Base-by-base conservation (phyloP, 2,797 vertebrate species). In the Benthosema pterotum region DNA sequence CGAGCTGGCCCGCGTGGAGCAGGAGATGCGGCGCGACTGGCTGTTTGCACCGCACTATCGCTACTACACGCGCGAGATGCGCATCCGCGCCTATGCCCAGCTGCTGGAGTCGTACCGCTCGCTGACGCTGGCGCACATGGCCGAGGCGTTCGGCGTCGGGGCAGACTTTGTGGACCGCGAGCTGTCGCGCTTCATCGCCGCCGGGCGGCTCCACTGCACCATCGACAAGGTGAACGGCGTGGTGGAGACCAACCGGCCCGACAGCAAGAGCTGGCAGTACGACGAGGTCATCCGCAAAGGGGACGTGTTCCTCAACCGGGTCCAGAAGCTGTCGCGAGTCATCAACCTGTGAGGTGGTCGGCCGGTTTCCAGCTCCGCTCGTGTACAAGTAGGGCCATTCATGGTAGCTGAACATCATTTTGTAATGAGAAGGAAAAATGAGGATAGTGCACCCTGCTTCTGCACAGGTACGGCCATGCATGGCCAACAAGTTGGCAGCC, bases 181-280 rank as follows among this genome's bases (percentile, higher is more conserved):
- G 79, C 93, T 99, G 60, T 99, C 97, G 43, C 93, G 98, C 73
- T 99, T 99, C 83, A 99, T 97, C 58, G 98, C 98, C 46, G 98
- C 98, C 49, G 98, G 98, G 8, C 92, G 96, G 61, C 93, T 99
- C 61, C 98, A 99, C 84, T 99, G 97, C 94, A 99, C 98, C 92
- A 99, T 99, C 59, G 97, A 99, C 84, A 99, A 99, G 94, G 97
- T 99, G 63, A 99, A 98, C 0, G 97, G 98, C 87, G 98, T 98
- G 43, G 97, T 99, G 82, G 97, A 99, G 92, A 99, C 98, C 3
- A 99, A 99, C 88, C 98, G 98, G 97, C 97, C 98, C 3, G 98
- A 99, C 71, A 99, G 97, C 89, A 99, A 99, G 94, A 99, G 98
- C 83, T 99, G 98, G 98, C 98, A 99, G 88, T 99, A 99, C 89